Evolutionary conservation across 2,888 invertebrate genomes (phyloP).

Genomic region (Gibbula magus): DNA sequence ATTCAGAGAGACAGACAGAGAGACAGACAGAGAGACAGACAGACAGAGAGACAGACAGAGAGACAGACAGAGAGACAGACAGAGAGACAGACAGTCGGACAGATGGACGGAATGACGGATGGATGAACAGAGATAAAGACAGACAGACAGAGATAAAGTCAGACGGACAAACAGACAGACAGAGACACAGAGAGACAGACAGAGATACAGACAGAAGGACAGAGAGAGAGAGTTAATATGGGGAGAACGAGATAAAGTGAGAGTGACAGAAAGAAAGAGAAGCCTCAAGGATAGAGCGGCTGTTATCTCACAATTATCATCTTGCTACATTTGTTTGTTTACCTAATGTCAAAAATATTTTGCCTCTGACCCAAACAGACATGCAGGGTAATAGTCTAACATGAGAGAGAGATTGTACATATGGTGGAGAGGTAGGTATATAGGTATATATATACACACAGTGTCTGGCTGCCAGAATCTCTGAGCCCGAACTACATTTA

Average conservation of each 20-base stretch:
- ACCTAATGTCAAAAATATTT: too few relatives aligned
- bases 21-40: neutral
- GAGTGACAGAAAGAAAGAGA: slow-evolving; percentile 6
- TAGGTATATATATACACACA: too few relatives aligned
- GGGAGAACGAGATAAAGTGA: slow-evolving; percentile 18
- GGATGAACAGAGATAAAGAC: neutral
- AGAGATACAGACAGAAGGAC: neutral
- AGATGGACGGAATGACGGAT: neutral
- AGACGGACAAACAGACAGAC: neutral
- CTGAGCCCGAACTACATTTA: too few relatives aligned
- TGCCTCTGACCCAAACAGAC: too few relatives aligned
- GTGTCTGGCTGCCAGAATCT: too few relatives aligned
- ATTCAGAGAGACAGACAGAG: neutral
- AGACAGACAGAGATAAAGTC: neutral
- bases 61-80: slow-evolving; percentile 2
- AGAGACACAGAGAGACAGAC: slow-evolving; percentile 4
- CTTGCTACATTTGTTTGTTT: too few relatives aligned
- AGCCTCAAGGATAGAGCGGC: neutral
- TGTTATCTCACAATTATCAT: too few relatives aligned
- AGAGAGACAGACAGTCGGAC: slow-evolving; percentile 8
- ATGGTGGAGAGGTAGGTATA: too few relatives aligned
- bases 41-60: slow-evolving; percentile 9
- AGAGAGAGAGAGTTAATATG: slow-evolving; percentile 22
- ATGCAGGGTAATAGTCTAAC: too few relatives aligned
- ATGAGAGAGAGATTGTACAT: too few relatives aligned